A percentile compares a stretch with the other conserved stretches of the same genome.
These are phyloP conservation scores for Meandrina meandrites DNA, from an alignment of 92 coral and sea anemone species.

Conservation along the genomic window DNA sequence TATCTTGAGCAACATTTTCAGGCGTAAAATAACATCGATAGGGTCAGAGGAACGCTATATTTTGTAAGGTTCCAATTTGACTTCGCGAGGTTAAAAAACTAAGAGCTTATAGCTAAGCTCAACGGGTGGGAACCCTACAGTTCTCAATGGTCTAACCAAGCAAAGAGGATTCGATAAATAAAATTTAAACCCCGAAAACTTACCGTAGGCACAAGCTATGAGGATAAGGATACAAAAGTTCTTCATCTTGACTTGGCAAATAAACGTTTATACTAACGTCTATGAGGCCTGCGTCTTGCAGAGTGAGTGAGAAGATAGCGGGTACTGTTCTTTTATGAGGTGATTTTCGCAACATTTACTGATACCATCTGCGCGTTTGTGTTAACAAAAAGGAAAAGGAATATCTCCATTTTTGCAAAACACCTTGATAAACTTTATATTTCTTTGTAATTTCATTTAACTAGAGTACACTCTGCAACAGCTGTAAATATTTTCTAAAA, in stretches of 20 bases:
- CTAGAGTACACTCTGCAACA: background rate
- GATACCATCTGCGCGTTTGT: slow-evolving; percentile 17
- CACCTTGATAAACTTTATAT: background rate
- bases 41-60: too few species aligned
- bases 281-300: background rate
- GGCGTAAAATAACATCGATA: background rate
- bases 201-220: slow-evolving; percentile 3
- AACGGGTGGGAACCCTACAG: background rate
- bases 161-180: background rate
- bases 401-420: background rate
- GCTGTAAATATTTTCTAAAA: slow-evolving; percentile 2
- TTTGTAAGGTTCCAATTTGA: background rate
- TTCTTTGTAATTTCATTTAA: background rate
- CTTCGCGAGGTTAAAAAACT: background rate
- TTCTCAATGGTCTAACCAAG: background rate
- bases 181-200: background rate
- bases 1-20: background rate
- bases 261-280: background rate
- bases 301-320: background rate
- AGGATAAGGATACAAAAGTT: background rate
- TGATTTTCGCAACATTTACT: background rate
- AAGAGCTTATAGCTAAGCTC: background rate
- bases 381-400: background rate
- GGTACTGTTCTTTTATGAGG: background rate
- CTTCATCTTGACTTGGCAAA: slow-evolving; percentile 12